Conservation (phyloP, 2,113 vertebrate species). For the Otolemur garnettii region DNA sequence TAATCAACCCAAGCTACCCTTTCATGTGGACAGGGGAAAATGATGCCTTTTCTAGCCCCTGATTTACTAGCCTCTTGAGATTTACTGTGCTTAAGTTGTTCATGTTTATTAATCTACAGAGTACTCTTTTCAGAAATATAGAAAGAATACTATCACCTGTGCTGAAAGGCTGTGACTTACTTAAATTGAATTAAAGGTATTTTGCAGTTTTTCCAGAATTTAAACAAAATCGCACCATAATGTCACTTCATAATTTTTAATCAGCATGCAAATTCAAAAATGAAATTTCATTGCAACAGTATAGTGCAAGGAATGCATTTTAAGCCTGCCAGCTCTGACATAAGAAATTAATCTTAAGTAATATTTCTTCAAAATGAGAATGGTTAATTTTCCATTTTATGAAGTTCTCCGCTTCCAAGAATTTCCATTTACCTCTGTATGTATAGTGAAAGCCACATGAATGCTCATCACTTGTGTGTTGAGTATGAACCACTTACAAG, state of each 20-base stretch:
- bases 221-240: slow-evolving; percentile 25
- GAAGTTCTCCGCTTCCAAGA: background rate
- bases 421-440: background rate
- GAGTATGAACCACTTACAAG: background rate
- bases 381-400: background rate
- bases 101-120: background rate
- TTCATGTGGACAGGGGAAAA: background rate
- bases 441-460: background rate
- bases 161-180: background rate
- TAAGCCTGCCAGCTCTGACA: background rate
- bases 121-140: slow-evolving; percentile 37
- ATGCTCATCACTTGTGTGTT: background rate
- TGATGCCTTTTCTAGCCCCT: background rate
- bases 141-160: background rate
- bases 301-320: background rate
- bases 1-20: background rate
- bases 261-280: slow-evolving; percentile 26
- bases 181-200: slow-evolving; percentile 22
- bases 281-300: background rate
- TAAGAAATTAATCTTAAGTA: slow-evolving; percentile 2
- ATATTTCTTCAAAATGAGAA: background rate
- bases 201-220: slow-evolving; percentile 47
- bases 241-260: background rate
- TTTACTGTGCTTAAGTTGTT: background rate
- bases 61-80: background rate